Base-by-base conservation (phyloP, 1,140 invertebrate species). In the Drosophila repletoides region DNA sequence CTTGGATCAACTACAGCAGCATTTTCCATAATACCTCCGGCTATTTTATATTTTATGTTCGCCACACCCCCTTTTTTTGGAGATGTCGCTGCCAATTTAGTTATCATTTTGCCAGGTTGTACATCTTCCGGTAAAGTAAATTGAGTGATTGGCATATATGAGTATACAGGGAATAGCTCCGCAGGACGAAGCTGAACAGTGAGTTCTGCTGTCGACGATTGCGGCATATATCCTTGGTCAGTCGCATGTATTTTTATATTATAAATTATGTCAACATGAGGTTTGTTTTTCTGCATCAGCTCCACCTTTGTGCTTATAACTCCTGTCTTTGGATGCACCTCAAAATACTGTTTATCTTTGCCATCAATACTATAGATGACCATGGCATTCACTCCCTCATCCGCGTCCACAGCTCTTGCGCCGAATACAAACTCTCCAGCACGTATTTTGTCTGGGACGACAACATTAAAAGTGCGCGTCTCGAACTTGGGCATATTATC, bases 11-110 rank as follows among this genome's bases (percentile, higher is more conserved):
- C 95, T 79, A 92, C 93, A 29, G 98, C 93, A 2, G 96, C 95
- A 61, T 97, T 94, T 0, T 95, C 95, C 6, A 97, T 98, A 89
- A 98, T 98, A 2, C 98, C 98, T 5, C 97, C 97, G 10, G 96
- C 97, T 70, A 99, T 96, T 10, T 93, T 93, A 88, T 96, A 99
- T 36, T 93, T 92, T 12, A 97, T 91, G 58, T 93, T 93, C 1
- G 94, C 94, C 5, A 91, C 91, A 2, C 93, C 90, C 1, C 94
- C 94, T 46, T 92, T 92, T 80, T 96, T 96, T 0, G 96, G 95
- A 0, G 95, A 95, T 56, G 93, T 93, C 0, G 95, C 95, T 61
- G 91, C 92, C 7, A 96, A 86, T 74, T 93, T 93, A 3, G 95
- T 95, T 21, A 97, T 93, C 19, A 94, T 83, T 76, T 93, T 93